phyloP scores from a whole-genome alignment of 1,140 invertebrate genomes.

The honey bee (Apis mellifera) region Amel_HAv3.1 CM009937.2:13729001-13729500 shows the following conservation, averaged over 20 bases:
- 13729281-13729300: conserved; percentile 67
- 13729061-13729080: conserved; percentile 66
- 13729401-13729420: conserved; percentile 46
- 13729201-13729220: conserved; percentile 71
- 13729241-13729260: conserved; percentile 60
- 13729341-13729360: conserved; percentile 51
- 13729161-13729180: conserved; percentile 71
- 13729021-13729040: background rate
- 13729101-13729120: conserved; percentile 68
- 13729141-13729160: conserved; percentile 63
- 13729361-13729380: conserved; percentile 35
- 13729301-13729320: conserved; percentile 59
- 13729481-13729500: conserved; percentile 71
- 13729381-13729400: conserved; percentile 62
- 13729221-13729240: conserved; percentile 64
- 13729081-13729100: conserved; percentile 72
- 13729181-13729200: conserved; percentile 74
- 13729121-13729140: conserved; percentile 71
- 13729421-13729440: conserved; percentile 65
- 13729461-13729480: conserved; percentile 56
- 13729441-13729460: conserved; percentile 64
- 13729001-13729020: background rate
- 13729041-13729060: background rate
- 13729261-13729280: conserved; percentile 65
- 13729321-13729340: conserved; percentile 32